Conservation (phyloP, 1,140 invertebrate species). For the Prorops nasuta region DNA sequence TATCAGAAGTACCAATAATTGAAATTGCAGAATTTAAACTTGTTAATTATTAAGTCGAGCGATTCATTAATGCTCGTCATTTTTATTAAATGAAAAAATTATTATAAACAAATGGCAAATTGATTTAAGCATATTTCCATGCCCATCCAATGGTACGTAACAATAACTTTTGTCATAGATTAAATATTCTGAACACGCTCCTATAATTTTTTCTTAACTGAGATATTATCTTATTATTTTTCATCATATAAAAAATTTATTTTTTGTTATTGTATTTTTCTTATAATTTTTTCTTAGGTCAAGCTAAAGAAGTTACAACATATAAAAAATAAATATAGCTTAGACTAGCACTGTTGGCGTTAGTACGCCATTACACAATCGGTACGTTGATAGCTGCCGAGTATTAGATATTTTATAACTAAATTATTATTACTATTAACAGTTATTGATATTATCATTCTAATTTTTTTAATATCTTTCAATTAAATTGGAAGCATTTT, state of each 20-base stretch:
- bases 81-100: no score
- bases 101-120: no score
- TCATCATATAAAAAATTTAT: background rate
- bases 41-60: no score
- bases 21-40: no score
- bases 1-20: background rate
- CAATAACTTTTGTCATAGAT: no score
- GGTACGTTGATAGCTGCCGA: conserved; percentile 44
- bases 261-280: conserved; percentile 14
- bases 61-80: no score
- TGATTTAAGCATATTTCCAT: no score
- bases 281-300: conserved; percentile 10
- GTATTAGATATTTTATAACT: conserved; percentile 40
- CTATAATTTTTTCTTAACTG: background rate
- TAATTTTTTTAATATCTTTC: conserved; percentile 28
- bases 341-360: conserved; percentile 53
- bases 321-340: conserved; percentile 55
- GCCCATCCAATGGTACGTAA: no score
- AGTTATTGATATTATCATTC: conserved; percentile 31
- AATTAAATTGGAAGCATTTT: conserved; percentile 46
- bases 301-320: conserved; percentile 29
- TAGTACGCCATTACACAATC: conserved; percentile 45
- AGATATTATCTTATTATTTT: background rate
- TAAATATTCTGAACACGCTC: conserved; percentile 16
- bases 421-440: conserved; percentile 38